These are phyloP conservation scores for Amazona vittata DNA, from an alignment of 2,113 vertebrate species.

Conservation along the genomic window DNA sequence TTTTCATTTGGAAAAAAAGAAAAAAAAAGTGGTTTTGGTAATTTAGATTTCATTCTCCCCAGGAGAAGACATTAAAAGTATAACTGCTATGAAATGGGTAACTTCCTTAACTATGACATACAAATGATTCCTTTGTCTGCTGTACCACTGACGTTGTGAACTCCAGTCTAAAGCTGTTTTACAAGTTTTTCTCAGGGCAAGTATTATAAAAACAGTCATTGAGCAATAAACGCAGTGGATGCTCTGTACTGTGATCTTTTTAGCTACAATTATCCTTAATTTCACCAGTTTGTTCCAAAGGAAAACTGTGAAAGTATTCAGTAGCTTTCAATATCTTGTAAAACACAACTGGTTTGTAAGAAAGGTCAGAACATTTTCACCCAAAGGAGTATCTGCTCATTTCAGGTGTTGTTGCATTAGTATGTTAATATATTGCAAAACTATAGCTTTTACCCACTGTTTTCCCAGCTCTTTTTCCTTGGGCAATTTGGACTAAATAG, in stretches of 20 bases:
- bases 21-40: background rate
- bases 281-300: slow-evolving; percentile 23
- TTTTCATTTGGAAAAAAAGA: background rate
- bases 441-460: background rate
- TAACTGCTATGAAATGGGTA: background rate
- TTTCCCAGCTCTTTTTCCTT: background rate
- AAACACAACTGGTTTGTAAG: background rate
- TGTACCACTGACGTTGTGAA: background rate
- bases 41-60: background rate
- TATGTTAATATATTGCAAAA: background rate
- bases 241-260: slow-evolving; percentile 5
- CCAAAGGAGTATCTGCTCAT: background rate
- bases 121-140: background rate
- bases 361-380: slow-evolving; percentile 19
- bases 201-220: slow-evolving; percentile 42
- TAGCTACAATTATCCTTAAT: slow-evolving; percentile 9
- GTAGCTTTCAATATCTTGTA: background rate
- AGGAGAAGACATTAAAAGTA: background rate
- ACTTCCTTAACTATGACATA: background rate
- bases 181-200: slow-evolving; percentile 26
- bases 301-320: slow-evolving; percentile 20
- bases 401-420: background rate
- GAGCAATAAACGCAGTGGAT: slow-evolving; percentile 27
- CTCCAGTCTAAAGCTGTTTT: background rate
- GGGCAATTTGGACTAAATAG: background rate